Base-by-base conservation (phyloP, 2,888 invertebrate genomes). In the Calliscelio sp. region DNA sequence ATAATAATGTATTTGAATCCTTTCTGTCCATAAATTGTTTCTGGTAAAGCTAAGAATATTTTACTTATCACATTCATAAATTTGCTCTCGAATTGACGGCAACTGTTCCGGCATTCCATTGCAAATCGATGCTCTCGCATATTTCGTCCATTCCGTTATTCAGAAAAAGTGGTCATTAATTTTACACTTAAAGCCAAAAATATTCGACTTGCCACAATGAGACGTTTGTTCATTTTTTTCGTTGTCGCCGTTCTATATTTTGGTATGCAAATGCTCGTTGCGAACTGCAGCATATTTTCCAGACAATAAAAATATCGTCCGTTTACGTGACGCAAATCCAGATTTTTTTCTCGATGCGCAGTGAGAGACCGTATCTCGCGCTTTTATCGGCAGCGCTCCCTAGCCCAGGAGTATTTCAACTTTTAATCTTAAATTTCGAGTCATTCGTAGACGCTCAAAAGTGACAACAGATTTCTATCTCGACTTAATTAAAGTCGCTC, bases 391-490 rank as follows among this genome's bases (percentile, higher is more conserved):
- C 61, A 55, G 28, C 22, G 25, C n/a, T n/a, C n/a, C n/a, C n/a
- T n/a, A n/a, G 22, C 22, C 66, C 66, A 16, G 4, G 25, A 57
- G 44, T 49, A 57, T 59, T 73, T 63, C 73, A 74, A 74, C 73
- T 74, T 74, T 74, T 74, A 53, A 71, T 70, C 78, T 78, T 59
- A 61, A 68, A 61, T 78, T 61, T 70, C 61, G 41, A 70, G 61
- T 41, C 49, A 61, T 78, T 78, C 51, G 61, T 70, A 61, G 70
- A 70, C 44, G 59, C 44, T 61, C 51, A 41, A 70, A 70, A 78
- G 68, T 53, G 78, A 70, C 78, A 78, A 77, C 77, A 68, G 77
- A 77, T 77, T 78, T 70, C 61, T 70, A 78, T 70, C 70, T 61
- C 57, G 63, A 46, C 66, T 57, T 73, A 63, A 74, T 63, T 74